These are phyloP conservation scores for Globicephala melas DNA, from an alignment of 2,113 vertebrate genomes.

Conservation along the genomic window DNA sequence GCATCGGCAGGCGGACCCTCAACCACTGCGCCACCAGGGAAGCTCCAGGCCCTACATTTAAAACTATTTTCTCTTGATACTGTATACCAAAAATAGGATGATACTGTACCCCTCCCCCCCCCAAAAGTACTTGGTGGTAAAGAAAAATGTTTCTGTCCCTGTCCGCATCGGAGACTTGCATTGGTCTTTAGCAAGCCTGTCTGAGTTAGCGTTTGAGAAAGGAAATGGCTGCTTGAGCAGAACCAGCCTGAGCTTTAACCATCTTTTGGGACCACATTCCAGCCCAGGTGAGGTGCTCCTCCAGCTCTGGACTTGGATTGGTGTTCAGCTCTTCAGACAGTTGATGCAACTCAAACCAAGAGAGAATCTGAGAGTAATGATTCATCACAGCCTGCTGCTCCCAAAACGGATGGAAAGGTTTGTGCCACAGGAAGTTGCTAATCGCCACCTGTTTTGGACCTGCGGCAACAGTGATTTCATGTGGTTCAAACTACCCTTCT, in stretches of 20 bases:
- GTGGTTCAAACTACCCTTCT: background rate
- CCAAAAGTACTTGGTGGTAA: background rate
- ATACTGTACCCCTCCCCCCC: no score
- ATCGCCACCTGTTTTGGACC: background rate
- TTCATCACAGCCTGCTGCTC: no score
- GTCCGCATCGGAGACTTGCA: rapidly evolving
- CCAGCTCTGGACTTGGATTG: background rate
- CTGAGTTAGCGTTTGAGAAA: background rate
- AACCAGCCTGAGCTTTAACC: background rate
- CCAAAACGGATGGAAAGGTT: background rate
- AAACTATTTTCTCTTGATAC: background rate
- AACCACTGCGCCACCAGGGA: no score
- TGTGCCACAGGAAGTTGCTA: background rate
- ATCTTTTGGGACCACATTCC: background rate
- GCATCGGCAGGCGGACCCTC: no score
- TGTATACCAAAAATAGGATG: background rate
- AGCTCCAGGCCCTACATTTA: background rate
- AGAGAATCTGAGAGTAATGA: background rate
- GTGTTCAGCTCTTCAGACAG: background rate
- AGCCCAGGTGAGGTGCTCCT: background rate
- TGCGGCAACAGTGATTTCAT: background rate
- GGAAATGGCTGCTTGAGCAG: background rate
- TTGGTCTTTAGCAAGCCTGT: background rate
- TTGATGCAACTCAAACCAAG: background rate
- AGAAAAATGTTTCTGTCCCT: background rate